Evolutionary conservation across 2,797 vertebrate species (phyloP).

Genomic region (Kryptopterus vitreolus): DNA sequence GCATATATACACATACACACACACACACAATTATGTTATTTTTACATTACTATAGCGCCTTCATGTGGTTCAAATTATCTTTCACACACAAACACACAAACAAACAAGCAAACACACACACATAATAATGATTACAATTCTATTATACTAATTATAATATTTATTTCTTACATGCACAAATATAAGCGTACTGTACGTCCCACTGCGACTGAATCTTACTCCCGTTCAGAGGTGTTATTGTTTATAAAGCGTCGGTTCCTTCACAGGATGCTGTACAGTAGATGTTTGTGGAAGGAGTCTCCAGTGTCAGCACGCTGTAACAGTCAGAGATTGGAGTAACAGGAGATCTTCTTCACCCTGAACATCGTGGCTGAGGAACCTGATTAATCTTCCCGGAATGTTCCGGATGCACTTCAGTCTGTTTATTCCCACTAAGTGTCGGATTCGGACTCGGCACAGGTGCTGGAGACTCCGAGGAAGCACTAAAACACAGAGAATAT

Average conservation of each 20-base stretch:
- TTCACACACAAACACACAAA: not conserved
- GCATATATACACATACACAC: not conserved
- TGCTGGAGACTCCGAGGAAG: conserved; percentile 58
- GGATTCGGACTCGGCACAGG: conserved; percentile 81
- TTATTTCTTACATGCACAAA: too few relatives aligned
- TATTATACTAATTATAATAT: not conserved
- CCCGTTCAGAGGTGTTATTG: not conserved
- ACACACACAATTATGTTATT: not conserved
- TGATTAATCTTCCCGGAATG: conserved; percentile 76
- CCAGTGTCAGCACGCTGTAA: not conserved
- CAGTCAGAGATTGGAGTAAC: not conserved
- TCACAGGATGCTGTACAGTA: too few relatives aligned
- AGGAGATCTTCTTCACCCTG: not conserved
- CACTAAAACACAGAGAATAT: not conserved
- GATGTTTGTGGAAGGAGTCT: not conserved
- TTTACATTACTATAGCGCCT: not conserved
- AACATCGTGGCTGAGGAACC: conserved; percentile 68
- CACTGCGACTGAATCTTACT: not conserved
- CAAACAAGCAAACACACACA: not conserved
- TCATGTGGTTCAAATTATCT: not conserved
- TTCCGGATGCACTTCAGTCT: conserved; percentile 74
- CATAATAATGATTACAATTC: not conserved
- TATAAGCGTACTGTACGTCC: too few relatives aligned
- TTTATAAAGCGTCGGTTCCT: too few relatives aligned
- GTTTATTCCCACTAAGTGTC: conserved; percentile 70